Evolutionary conservation across 2,888 invertebrate species (phyloP), one percentile per base, ranked within the genome.

Genomic region (Mimumesa dahlbomi): DNA sequence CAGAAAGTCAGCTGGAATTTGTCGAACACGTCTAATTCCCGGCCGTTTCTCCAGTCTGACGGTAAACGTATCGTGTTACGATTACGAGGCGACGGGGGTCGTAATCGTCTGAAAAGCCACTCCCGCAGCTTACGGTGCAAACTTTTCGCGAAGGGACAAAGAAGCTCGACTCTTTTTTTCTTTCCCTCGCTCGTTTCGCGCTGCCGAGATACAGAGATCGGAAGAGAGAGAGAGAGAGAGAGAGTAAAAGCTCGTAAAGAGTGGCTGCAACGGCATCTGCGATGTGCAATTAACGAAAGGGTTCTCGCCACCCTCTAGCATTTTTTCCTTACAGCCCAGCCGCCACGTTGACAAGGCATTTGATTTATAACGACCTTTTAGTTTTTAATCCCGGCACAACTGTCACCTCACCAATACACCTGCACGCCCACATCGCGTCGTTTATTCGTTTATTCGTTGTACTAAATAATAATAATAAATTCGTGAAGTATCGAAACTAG

Each of bases 201-300:
- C 29, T n/a, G 54, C 29, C 59, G 58, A 63, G n/a, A n/a, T n/a
- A n/a, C n/a, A n/a, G n/a, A n/a, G n/a, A n/a, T n/a, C n/a, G n/a
- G n/a, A n/a, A n/a, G n/a, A n/a, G n/a, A n/a, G n/a, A n/a, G n/a
- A n/a, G n/a, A n/a, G n/a, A n/a, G 52, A 73, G 66, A 67, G 61
- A 70, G 61, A 74, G 74, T 59, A 56, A n/a, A n/a, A n/a, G 77
- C 77, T 82, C 82, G 83, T 82, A 85, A 85, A 84, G 79, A 83
- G 78, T 70, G 83, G 70, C 76, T 73, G 84, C 83, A 84, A 82
- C 84, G 81, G 81, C 86, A 86, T 88, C 87, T 86, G 86, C 82
- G 85, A 84, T 84, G 82, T 77, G 84, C 85, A 89, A 89, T 89
- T 89, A 88, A 89, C 86, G 84, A 85, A 88, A 88, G 88, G 88